Evolutionary conservation across 2,113 vertebrate genomes (phyloP).

Genomic region (Malurus elegans): DNA sequence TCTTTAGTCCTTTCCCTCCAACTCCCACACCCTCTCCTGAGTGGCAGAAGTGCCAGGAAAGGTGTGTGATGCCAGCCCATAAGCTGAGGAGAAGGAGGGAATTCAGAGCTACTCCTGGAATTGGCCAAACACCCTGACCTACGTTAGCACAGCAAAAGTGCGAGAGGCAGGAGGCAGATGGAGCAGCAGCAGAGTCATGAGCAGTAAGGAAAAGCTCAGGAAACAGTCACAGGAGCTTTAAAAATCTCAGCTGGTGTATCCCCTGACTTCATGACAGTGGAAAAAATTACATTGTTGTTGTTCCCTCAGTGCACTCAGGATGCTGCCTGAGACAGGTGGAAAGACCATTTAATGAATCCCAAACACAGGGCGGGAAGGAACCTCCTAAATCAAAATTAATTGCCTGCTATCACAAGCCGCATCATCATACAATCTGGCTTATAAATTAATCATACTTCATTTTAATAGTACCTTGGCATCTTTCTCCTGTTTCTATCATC

Average conservation of each 20-base stretch:
- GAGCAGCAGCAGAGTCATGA: not conserved
- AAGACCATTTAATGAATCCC: not conserved
- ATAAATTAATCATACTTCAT: slow-evolving; percentile 36
- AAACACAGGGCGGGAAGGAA: not conserved
- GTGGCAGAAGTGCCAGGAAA: not conserved
- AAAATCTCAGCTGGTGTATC: not conserved
- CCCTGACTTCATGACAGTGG: not conserved
- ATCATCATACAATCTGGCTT: slow-evolving; percentile 19
- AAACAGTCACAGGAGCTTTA: not conserved
- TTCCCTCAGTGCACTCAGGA: not conserved
- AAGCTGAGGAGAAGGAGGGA: not conserved
- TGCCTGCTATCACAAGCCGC: slow-evolving; percentile 22
- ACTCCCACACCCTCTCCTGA: not conserved
- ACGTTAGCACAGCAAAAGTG: not conserved
- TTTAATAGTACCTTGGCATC: slow-evolving; percentile 1
- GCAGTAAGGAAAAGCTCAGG: not conserved
- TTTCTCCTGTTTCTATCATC: not conserved
- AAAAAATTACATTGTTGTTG: not conserved
- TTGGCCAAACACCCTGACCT: not conserved
- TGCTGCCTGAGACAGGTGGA: not conserved
- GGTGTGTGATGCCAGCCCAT: not conserved
- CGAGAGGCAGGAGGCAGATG: not conserved
- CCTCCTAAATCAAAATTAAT: slow-evolving; percentile 45
- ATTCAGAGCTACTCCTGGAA: not conserved
- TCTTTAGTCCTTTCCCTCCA: not conserved